Evolutionary conservation across 1,140 invertebrate species (phyloP), one percentile per base, ranked within the genome.

Genomic region (Muscidifurax raptorellus): DNA sequence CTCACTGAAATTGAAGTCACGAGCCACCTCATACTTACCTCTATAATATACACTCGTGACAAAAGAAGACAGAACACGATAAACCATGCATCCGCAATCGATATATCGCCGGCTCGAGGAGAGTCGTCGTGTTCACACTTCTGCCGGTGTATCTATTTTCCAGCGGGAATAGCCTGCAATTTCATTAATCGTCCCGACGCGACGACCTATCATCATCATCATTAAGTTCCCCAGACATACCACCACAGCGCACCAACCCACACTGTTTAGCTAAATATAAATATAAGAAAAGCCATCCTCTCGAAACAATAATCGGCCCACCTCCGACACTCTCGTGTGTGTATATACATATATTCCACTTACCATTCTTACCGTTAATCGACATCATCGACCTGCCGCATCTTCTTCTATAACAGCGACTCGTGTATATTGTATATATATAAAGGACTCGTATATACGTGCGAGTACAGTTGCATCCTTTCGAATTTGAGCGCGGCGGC

Each of bases 341-440:
- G 64, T 67, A 25, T n/a, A 64, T 64, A 64, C 64, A n/a, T 67
- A 25, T 12, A 5, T 30, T 30, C 27, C 32, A 27, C 71, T n/a
- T 40, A 40, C 13, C 22, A 9, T 36, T 40, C 71, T 74, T 74
- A 32, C 71, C 71, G 71, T 74, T 74, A 74, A 74, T 40, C 71
- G 30, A 74, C 71, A 74, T 28, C 71, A 40, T n/a, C 30, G 28
- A 18, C 28, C 18, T n/a, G 27, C 9, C 66, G 66, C 27, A 69
- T 30, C 66, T 27, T 69, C 66, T 27, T 67, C 66, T 27, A 25
- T 27, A 66, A 13, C 22, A 9, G 5, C 18, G 5, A 40, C 64
- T 9, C 64, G 64, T 10, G 5, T 67, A 10, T 67, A 67, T 4
- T 36, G 9, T 36, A 40, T 36, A 36, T 36, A 40, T 40, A 40